A percentile compares a stretch with the other conserved stretches of the same genome.
Evolutionary conservation across 1,140 invertebrate species (phyloP).

Genomic region (Melitaea cinxia): DNA sequence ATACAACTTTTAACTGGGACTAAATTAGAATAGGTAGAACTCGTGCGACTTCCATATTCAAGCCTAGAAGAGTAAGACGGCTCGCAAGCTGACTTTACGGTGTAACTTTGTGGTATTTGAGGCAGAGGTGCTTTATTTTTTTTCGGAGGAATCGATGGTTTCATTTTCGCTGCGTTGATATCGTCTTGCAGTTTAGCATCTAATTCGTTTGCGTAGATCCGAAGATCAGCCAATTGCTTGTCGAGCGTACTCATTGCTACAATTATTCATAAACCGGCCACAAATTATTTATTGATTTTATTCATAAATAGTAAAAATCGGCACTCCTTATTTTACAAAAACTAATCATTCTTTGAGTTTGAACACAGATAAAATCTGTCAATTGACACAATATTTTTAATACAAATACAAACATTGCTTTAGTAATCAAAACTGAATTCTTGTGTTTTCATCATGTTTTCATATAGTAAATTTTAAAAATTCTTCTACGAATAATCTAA

Average conservation of each 20-base stretch:
- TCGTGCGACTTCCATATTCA: conserved; percentile 69
- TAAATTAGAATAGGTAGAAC: conserved; percentile 77
- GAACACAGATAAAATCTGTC: conserved; percentile 25
- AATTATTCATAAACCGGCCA: not conserved
- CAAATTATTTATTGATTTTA: conserved; percentile 16
- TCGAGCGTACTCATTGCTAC: conserved; percentile 80
- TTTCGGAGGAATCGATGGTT: conserved; percentile 76
- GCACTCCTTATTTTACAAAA: conserved; percentile 23
- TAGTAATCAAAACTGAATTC: not conserved
- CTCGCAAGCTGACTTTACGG: conserved; percentile 75
- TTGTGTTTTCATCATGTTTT: not conserved
- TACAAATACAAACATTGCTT: conserved; percentile 8
- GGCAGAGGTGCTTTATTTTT: conserved; percentile 70
- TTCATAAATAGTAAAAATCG: conserved; percentile 15
- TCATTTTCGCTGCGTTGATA: conserved; percentile 72
- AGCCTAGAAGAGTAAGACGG: conserved; percentile 76
- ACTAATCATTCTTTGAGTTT: conserved; percentile 21
- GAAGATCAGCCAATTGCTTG: conserved; percentile 82
- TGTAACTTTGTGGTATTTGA: conserved; percentile 82
- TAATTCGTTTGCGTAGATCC: conserved; percentile 81
- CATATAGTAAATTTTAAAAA: too few species aligned
- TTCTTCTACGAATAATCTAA: too few species aligned
- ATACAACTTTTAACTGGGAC: conserved; percentile 80
- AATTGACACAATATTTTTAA: conserved; percentile 15
- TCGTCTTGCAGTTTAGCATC: conserved; percentile 80